Evolutionary conservation across 2,797 vertebrate species (phyloP).

Genomic region (Cuniculus paca): DNA sequence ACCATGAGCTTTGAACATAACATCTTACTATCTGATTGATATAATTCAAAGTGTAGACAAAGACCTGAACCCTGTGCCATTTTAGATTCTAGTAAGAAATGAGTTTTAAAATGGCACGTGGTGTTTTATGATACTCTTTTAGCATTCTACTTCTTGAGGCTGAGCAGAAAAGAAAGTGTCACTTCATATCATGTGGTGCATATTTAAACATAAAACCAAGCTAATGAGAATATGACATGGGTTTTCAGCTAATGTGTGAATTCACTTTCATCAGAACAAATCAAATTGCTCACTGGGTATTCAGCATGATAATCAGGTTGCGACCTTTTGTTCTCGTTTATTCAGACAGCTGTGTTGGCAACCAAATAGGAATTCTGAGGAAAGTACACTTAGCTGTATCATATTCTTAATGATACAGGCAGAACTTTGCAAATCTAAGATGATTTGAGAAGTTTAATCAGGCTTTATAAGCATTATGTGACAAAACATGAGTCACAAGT

Average conservation of each 20-base stretch:
- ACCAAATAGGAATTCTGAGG: constrained; percentile 23
- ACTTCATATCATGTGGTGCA: background rate
- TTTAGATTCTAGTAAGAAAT: constrained; percentile 22
- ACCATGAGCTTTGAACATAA: background rate
- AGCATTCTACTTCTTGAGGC: background rate
- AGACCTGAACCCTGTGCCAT: background rate
- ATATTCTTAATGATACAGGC: background rate
- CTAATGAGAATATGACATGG: constrained; percentile 34
- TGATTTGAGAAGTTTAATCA: background rate
- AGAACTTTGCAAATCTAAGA: constrained; percentile 11
- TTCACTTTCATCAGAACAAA: constrained; percentile 55
- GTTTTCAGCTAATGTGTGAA: constrained; percentile 48
- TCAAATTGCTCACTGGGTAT: constrained; percentile 10
- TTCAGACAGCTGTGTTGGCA: constrained; percentile 36
- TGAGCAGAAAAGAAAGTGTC: constrained; percentile 32
- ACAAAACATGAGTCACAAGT: background rate
- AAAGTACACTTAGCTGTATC: constrained; percentile 41
- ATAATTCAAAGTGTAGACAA: constrained; percentile 22
- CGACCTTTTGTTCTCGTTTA: constrained; percentile 61
- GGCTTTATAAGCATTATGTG: background rate
- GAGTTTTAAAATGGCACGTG: background rate
- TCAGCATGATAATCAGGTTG: constrained; percentile 25
- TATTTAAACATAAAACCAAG: constrained; percentile 50
- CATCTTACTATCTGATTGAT: background rate
- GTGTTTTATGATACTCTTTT: background rate